These are phyloP conservation scores for Cryptoblepharus egeriae DNA, from an alignment of 2,797 vertebrate genomes.

Conservation along the genomic window DNA sequence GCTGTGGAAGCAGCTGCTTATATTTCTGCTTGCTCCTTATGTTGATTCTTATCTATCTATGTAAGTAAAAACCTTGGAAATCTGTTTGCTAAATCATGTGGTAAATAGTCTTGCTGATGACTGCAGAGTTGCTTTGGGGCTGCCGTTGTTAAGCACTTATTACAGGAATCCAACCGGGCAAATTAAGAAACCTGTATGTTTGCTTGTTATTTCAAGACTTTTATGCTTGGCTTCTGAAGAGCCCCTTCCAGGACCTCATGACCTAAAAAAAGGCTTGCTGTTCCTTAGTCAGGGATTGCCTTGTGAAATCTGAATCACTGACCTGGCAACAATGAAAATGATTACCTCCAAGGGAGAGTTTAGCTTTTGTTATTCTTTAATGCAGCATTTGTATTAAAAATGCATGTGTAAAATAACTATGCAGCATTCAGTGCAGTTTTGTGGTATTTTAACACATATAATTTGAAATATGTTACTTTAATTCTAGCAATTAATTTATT, in stretches of 20 bases:
- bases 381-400: constrained; percentile 61
- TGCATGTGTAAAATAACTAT: constrained; percentile 56
- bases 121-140: constrained; percentile 77
- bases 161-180: constrained; percentile 80
- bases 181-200: constrained; percentile 79
- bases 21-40: constrained; percentile 50
- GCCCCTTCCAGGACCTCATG: constrained; percentile 66
- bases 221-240: constrained; percentile 70
- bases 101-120: constrained; percentile 81
- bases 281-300: constrained; percentile 73
- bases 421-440: constrained; percentile 41
- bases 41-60: constrained; percentile 64
- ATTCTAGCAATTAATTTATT: constrained; percentile 54
- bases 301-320: constrained; percentile 69
- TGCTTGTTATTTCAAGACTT: constrained; percentile 78
- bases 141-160: constrained; percentile 79
- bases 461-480: constrained; percentile 43
- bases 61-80: constrained; percentile 74
- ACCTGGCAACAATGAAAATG: constrained; percentile 72
- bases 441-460: constrained; percentile 54
- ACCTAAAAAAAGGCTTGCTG: constrained; percentile 71
- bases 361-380: constrained; percentile 64
- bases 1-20: constrained; percentile 35
- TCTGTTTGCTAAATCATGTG: constrained; percentile 81
- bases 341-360: constrained; percentile 65